Base-by-base conservation (phyloP, 2,888 invertebrate species). In the Chalcosyrphus nemorum region DNA sequence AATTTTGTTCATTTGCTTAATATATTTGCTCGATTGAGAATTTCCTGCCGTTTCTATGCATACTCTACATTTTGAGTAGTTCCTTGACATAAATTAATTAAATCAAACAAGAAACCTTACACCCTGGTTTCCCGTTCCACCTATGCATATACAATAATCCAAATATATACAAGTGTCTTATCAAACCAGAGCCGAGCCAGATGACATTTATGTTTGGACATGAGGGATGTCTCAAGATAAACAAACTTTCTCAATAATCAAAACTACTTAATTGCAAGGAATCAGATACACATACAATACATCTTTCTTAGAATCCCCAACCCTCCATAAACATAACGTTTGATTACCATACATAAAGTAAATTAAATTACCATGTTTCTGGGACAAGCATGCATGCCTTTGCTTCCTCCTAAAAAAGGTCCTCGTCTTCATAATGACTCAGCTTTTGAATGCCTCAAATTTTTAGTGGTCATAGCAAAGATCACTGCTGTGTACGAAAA, bases 291-390 rank as follows among this genome's bases (percentile, higher is more conserved):
- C 5, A 71, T 59, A 27, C 32, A 41, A 57, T 35, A 47, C 19
- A 35, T 9, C 7, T 32, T 2, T 13, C 4, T 17, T 3, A 4
- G 38, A n/a, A 17, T 32, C 29, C 24, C 29, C 21, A 2, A 7
- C 43, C 21, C 15, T 43, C 45, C 52, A 3, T 43, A 54, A 63
- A 52, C 56, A 77, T 82, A 72, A 77, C 72, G 68, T 80, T 74
- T 84, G 78, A 80, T 84, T 84, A 45, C 74, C 80, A 80, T 24
- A 82, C 61, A 81, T 77, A 72, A 82, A 82, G 54, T 77, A 50
- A 74, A 84, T 84, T 57, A 80, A 77, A 70, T 70, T 68, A 70
- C 68, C 57, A 72, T 61, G 43, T 27, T 54, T 61, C 52, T 45
- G 72, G 52, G 35, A 76, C 11, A 41, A 29, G 11, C 13, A 27